Conservation (phyloP, 2,113 vertebrate genomes). For the Nesoenas mayeri region DNA sequence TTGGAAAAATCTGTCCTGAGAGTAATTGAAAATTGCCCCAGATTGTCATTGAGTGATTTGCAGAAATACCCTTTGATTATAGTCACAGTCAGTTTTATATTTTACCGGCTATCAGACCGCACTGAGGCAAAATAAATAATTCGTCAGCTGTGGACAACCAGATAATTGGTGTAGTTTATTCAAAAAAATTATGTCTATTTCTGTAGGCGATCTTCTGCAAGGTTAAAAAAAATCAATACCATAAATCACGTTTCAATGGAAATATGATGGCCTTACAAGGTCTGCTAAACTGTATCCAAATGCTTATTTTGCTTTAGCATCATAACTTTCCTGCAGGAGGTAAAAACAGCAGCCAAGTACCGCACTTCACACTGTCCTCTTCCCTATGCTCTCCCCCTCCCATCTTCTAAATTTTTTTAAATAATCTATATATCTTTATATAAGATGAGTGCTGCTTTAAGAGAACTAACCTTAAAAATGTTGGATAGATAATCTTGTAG, state of each 20-base stretch:
- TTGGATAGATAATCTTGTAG: not conserved
- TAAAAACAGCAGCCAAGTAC: not conserved
- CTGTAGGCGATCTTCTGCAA: slow-evolving; percentile 46
- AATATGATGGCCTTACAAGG: slow-evolving; percentile 50
- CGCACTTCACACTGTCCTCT: not conserved
- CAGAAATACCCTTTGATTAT: slow-evolving; percentile 63
- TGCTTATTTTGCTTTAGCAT: slow-evolving; percentile 43
- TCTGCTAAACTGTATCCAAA: slow-evolving; percentile 31
- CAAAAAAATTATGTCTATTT: slow-evolving; percentile 52
- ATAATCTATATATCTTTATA: not conserved
- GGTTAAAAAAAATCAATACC: slow-evolving; percentile 58
- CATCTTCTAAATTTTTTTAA: not conserved
- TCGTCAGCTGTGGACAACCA: slow-evolving; percentile 29
- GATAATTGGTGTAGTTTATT: slow-evolving; percentile 65
- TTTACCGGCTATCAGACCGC: slow-evolving; percentile 19
- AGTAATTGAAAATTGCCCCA: slow-evolving; percentile 64
- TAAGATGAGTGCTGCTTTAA: not conserved
- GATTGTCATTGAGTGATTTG: slow-evolving; percentile 65
- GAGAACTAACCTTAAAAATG: not conserved
- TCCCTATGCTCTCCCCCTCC: not conserved
- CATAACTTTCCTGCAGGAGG: not conserved
- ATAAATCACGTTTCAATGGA: slow-evolving; percentile 51
- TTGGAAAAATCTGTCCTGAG: slow-evolving; percentile 58
- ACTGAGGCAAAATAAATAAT: slow-evolving; percentile 54
- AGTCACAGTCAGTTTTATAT: slow-evolving; percentile 42